phyloP scores from a whole-genome alignment of 1,140 invertebrate species.

The Sitobion miscanthi region DNA sequence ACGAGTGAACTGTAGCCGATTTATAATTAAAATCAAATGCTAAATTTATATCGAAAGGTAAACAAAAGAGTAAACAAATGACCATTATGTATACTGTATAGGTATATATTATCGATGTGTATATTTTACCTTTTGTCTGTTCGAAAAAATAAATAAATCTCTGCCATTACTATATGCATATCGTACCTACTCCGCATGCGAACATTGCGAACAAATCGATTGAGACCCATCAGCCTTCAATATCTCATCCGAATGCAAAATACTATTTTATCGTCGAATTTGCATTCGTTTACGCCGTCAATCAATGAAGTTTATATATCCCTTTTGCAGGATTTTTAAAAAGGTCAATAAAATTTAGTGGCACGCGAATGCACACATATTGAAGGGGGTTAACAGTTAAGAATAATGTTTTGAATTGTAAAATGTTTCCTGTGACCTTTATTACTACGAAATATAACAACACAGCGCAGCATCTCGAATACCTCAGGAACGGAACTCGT shows the following conservation, averaged over 20 bases:
- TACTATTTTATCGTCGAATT: neutral
- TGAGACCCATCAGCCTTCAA: neutral
- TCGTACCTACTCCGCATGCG: neutral
- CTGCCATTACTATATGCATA: neutral
- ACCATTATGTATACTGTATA: neutral
- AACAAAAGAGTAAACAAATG: slow-evolving; percentile 6
- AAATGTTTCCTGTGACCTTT: neutral
- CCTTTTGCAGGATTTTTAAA: neutral
- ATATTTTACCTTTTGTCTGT: neutral
- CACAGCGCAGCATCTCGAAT: neutral
- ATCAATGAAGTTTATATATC: neutral
- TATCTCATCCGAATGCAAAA: neutral
- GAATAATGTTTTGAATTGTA: slow-evolving; percentile 18
- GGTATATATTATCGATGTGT: neutral
- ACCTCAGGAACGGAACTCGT: neutral
- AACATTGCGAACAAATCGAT: neutral
- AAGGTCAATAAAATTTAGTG: neutral
- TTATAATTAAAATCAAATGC: slow-evolving; percentile 18
- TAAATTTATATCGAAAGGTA: neutral
- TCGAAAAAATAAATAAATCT: neutral
- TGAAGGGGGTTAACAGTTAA: neutral
- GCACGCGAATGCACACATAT: neutral
- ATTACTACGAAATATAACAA: neutral
- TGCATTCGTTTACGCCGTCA: neutral
- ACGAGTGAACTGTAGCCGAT: neutral